A percentile compares a stretch with the other conserved stretches of the same genome.
These are phyloP conservation scores for Arenaria interpres DNA, from an alignment of 2,113 vertebrate genomes.

Conservation along the genomic window DNA sequence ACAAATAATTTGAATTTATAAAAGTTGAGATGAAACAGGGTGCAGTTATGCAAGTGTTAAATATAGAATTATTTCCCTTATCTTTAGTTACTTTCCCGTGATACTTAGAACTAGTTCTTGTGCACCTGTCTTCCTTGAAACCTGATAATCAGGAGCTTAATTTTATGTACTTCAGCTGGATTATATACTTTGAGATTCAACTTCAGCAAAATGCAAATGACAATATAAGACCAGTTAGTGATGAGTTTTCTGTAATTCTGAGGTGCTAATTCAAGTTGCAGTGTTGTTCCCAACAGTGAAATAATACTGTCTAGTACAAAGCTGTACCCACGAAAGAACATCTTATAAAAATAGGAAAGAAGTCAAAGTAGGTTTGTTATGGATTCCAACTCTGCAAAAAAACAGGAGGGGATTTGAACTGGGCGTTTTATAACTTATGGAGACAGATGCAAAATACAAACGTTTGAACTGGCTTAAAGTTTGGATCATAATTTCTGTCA, in stretches of 20 bases:
- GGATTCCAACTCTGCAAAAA: not conserved
- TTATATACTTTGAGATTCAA: not conserved
- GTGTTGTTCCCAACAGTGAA: not conserved
- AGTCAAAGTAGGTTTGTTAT: not conserved
- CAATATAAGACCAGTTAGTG: not conserved
- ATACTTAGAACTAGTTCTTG: not conserved
- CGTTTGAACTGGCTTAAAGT: not conserved
- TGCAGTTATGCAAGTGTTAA: not conserved
- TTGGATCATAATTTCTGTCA: not conserved
- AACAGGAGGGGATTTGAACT: not conserved
- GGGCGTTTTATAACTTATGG: not conserved
- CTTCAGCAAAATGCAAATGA: constrained; percentile 31
- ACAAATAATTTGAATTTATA: not conserved
- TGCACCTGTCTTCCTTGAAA: constrained; percentile 1
- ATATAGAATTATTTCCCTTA: not conserved
- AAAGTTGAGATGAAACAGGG: not conserved
- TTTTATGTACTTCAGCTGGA: not conserved
- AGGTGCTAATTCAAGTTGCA: not conserved
- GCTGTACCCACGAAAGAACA: not conserved
- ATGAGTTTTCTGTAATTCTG: not conserved
- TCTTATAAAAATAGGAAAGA: not conserved
- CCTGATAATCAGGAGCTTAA: constrained; percentile 25
- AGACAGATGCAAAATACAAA: not conserved
- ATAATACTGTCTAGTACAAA: not conserved
- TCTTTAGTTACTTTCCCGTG: not conserved